These are phyloP conservation scores for Podilymbus podiceps DNA, from an alignment of 2,113 vertebrate genomes.

Conservation along the genomic window DNA sequence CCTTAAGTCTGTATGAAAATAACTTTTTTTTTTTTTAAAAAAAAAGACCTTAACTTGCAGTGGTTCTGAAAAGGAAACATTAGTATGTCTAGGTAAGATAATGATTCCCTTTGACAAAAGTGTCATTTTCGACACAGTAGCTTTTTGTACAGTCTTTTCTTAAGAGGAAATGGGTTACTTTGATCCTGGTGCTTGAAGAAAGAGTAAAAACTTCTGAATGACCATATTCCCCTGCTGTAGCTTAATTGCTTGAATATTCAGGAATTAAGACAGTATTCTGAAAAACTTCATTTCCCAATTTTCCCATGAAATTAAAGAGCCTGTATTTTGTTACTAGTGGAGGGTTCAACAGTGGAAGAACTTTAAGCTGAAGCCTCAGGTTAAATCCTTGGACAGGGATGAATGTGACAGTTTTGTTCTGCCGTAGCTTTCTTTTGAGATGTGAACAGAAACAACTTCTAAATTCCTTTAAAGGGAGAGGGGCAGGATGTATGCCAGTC, in stretches of 20 bases:
- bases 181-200: neutral
- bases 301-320: neutral
- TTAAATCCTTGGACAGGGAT: neutral
- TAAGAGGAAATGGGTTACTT: neutral
- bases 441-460: neutral
- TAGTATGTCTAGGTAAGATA: neutral
- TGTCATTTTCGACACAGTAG: neutral
- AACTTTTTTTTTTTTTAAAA: neutral
- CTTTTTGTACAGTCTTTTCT: neutral
- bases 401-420: neutral
- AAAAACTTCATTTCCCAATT: neutral
- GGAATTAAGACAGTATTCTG: neutral
- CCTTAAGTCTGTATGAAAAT: neutral
- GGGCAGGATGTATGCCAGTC: neutral
- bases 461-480: neutral
- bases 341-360: neutral
- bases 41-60: neutral
- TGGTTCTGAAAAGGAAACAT: neutral
- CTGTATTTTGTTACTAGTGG: neutral
- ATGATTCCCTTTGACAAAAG: neutral
- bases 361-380: neutral
- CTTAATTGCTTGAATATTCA: neutral
- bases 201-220: neutral
- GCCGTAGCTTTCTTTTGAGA: neutral
- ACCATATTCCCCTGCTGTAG: neutral